Conservation (phyloP, 2,888 invertebrate species). For the Dione juno region DNA sequence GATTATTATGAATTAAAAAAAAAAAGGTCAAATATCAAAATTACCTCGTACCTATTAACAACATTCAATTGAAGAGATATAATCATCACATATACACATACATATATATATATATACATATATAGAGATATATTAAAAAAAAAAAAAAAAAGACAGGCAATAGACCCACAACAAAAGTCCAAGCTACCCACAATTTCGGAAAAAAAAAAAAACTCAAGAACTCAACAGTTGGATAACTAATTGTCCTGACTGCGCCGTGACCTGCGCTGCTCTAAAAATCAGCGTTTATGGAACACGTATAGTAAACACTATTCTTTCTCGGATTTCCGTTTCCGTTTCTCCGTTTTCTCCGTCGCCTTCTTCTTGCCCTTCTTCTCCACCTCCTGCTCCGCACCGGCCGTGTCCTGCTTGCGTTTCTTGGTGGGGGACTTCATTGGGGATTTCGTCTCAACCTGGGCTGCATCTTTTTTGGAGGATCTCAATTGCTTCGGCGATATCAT, state of each 20-base stretch:
- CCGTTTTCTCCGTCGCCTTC: conserved; percentile 53
- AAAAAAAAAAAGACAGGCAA: background rate
- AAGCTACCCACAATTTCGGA: conserved; percentile 29
- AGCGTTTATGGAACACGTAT: conserved; percentile 67
- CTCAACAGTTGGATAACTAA: conserved; percentile 34
- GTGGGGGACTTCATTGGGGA: conserved; percentile 64
- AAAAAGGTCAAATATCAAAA: background rate
- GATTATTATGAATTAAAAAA: background rate
- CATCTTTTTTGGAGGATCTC: conserved; percentile 68
- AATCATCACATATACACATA: background rate
- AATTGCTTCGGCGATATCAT: conserved; percentile 65
- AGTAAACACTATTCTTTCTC: conserved; percentile 79
- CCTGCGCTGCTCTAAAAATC: conserved; percentile 47
- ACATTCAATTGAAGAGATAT: background rate
- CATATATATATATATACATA: too few species aligned
- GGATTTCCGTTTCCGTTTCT: conserved; percentile 63
- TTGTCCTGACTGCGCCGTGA: conserved; percentile 45
- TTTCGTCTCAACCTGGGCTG: conserved; percentile 57
- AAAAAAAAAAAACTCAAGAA: background rate
- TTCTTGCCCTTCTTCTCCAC: conserved; percentile 57
- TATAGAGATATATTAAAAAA: too few species aligned
- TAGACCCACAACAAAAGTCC: conserved; percentile 12
- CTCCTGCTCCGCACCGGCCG: conserved; percentile 59
- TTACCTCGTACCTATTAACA: background rate
- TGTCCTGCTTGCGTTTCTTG: conserved; percentile 67